These are phyloP conservation scores for Taeniopygia guttata DNA, from an alignment of 2,797 vertebrate species.

Conservation along the genomic window DNA sequence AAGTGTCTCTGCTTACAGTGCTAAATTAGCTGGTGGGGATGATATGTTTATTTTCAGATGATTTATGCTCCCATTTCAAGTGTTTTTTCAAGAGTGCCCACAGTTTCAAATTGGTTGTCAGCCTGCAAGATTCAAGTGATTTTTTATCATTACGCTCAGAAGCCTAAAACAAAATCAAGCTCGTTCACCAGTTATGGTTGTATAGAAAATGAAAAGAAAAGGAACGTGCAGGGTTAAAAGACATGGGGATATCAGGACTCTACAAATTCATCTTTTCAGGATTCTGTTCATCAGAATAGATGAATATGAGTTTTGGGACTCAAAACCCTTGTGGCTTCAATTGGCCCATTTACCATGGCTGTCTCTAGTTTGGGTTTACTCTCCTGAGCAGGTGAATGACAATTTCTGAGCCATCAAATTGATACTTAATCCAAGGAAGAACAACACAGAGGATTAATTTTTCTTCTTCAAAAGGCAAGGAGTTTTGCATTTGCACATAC, in stretches of 20 bases:
- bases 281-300: not conserved
- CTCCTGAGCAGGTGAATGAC: not conserved
- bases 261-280: not conserved
- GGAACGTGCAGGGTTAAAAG: not conserved
- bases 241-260: not conserved
- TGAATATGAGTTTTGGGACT: not conserved
- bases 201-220: not conserved
- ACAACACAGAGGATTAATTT: not conserved
- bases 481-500: not conserved
- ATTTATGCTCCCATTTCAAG: constrained; percentile 3
- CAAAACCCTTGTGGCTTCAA: not conserved
- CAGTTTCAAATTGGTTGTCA: constrained; percentile 22
- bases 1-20: not conserved
- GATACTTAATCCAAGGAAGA: not conserved
- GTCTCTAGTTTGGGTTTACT: not conserved
- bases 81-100: not conserved
- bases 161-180: not conserved
- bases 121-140: not conserved
- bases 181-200: not conserved
- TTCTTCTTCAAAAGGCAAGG: not conserved
- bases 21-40: not conserved
- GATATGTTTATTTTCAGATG: constrained; percentile 21
- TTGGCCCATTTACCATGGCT: not conserved
- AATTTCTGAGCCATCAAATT: not conserved
- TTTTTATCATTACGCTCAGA: not conserved